Evolutionary conservation across 2,797 vertebrate species (phyloP), one percentile per base, ranked within the genome.

Genomic region (Acridotheres tristis): DNA sequence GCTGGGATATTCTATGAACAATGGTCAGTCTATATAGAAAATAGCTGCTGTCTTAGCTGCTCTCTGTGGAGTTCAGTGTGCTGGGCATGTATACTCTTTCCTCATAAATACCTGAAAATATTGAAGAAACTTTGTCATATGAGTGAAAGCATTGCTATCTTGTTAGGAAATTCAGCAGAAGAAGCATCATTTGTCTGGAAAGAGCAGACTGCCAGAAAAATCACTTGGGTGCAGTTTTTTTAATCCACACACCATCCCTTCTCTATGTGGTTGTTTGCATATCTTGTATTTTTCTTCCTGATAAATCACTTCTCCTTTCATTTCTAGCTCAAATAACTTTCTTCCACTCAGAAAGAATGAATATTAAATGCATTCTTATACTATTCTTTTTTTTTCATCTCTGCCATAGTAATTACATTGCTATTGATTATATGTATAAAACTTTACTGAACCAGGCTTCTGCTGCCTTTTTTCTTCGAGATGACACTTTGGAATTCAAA

Each of bases 31-130:
- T 34, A n/a, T 8, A 45, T 23, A 23, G 51, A 67, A 80, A 74
- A 11, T 8, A 47, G 12, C 6, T 23, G 55, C 42, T 40, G 3
- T 22, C 20, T 79, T 55, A 55, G 7, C 5, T 43, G 29, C 13
- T 62, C 15, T 27, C 10, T 43, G 6, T 34, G 25, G 51, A 48
- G 7, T 13, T 68, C 27, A 42, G 5, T 29, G 10, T 4, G 0
- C 18, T 42, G 4, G 26, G 4, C 7, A 23, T 2, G 0, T 38
- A 10, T 22, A 20, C 7, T 43, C 10, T 51, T 65, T 11, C 48
- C 11, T 27, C 6, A 47, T 54, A 77, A 77, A 67, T 40, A 75
- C 2, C 16, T 77, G 29, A 85, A 82, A 81, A 77, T 69, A 32
- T 5, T 75, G 38, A 72, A 68, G 7, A 30, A 67, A 29, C 1